Conservation (phyloP, 2,888 invertebrate genomes). For the Agonopterix subpropinquella region DNA sequence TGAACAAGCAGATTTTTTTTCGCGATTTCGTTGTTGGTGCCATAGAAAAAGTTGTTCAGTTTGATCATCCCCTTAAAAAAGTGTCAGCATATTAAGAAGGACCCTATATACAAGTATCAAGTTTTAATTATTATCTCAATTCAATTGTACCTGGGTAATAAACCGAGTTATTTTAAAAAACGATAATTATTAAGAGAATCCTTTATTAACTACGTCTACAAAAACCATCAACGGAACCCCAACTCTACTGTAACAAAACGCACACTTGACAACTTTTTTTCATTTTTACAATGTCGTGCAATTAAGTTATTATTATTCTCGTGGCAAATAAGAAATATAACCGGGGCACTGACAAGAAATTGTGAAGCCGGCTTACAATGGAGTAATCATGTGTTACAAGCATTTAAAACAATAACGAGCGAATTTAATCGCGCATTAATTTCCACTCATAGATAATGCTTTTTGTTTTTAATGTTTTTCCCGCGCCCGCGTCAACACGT, state of each 20-base stretch:
- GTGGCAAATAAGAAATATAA: conserved; percentile 16
- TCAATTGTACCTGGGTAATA: too few relatives aligned
- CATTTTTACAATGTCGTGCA: conserved; percentile 23
- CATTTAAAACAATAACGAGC: conserved; percentile 25
- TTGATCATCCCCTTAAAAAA: too few relatives aligned
- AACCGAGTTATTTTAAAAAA: too few relatives aligned
- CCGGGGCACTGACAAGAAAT: conserved; percentile 20
- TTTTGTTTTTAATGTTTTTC: not conserved
- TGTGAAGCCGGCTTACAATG: conserved; percentile 15
- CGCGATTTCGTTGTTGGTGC: too few relatives aligned
- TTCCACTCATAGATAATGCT: conserved; percentile 5
- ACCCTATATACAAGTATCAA: too few relatives aligned
- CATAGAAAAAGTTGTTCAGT: too few relatives aligned
- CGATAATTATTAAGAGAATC: too few relatives aligned
- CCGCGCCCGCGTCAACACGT: not conserved
- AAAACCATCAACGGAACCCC: too few relatives aligned
- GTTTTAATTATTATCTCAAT: too few relatives aligned
- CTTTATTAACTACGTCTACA: too few relatives aligned
- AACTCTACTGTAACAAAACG: not conserved
- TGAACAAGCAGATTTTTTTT: too few relatives aligned
- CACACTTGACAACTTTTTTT: not conserved
- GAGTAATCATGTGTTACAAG: conserved; percentile 14
- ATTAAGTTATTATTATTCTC: conserved; percentile 30
- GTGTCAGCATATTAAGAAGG: too few relatives aligned
- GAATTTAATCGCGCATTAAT: conserved; percentile 20